Evolutionary conservation across 2,888 invertebrate species (phyloP).

Genomic region (Synanthedon vespiformis): DNA sequence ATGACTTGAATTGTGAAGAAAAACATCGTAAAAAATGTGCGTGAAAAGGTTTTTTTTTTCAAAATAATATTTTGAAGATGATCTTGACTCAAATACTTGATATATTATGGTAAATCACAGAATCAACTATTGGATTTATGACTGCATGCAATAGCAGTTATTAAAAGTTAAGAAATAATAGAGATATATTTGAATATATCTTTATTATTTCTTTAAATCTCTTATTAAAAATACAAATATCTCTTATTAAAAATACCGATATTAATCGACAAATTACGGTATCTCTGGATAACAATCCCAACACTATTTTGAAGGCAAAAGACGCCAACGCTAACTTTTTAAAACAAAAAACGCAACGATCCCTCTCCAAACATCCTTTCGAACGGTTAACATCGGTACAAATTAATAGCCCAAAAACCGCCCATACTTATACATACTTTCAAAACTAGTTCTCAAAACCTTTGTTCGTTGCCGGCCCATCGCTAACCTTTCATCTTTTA

Average conservation of each 20-base stretch:
- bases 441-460: constrained; percentile 39
- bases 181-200: too few relatives aligned
- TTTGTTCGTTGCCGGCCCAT: constrained; percentile 35
- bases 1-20: too few relatives aligned
- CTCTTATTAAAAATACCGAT: constrained; percentile 4
- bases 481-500: constrained; percentile 3
- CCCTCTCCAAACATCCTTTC: constrained; percentile 25
- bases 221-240: neutral
- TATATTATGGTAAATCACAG: too few relatives aligned
- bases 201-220: too few relatives aligned
- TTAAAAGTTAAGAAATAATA: too few relatives aligned
- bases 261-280: too few relatives aligned
- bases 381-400: constrained; percentile 16
- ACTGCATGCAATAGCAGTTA: neutral
- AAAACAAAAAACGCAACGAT: constrained; percentile 24
- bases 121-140: too few relatives aligned
- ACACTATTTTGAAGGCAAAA: constrained; percentile 23
- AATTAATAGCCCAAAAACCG: constrained; percentile 25
- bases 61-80: too few relatives aligned
- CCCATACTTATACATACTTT: constrained; percentile 20
- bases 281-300: constrained; percentile 7
- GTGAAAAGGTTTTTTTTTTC: too few relatives aligned
- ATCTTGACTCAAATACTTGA: too few relatives aligned
- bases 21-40: too few relatives aligned
- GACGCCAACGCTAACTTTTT: constrained; percentile 31